Evolutionary conservation across 2,113 vertebrate genomes (phyloP).

Genomic region (rabbit (Oryctolagus cuniculus)): mOryCun1.1 NC_091447.1:36083501-36084000

Average conservation of each 20-base stretch:
- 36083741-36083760: not conserved
- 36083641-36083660: not conserved
- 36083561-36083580: slow-evolving; percentile 71
- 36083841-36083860: not conserved
- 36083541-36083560: slow-evolving; percentile 66
- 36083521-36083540: slow-evolving; percentile 63
- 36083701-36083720: slow-evolving; percentile 20
- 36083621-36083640: slow-evolving; percentile 41
- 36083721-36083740: not conserved
- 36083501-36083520: slow-evolving; percentile 71
- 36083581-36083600: slow-evolving; percentile 4
- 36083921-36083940: not conserved
- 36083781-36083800: not conserved
- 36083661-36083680: slow-evolving; percentile 65
- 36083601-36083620: slow-evolving; percentile 51
- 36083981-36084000: not conserved
- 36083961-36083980: not conserved
- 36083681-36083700: slow-evolving; percentile 63
- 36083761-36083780: not conserved
- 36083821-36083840: slow-evolving; percentile 54
- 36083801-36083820: slow-evolving; percentile 38
- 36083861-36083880: slow-evolving; percentile 18
- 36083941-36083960: not conserved
- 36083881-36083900: not conserved
- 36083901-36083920: too few species aligned